A percentile compares a stretch with the other conserved stretches of the same genome.
Evolutionary conservation across 2,113 vertebrate genomes (phyloP).

Genomic region (Ranitomeya imitator): DNA sequence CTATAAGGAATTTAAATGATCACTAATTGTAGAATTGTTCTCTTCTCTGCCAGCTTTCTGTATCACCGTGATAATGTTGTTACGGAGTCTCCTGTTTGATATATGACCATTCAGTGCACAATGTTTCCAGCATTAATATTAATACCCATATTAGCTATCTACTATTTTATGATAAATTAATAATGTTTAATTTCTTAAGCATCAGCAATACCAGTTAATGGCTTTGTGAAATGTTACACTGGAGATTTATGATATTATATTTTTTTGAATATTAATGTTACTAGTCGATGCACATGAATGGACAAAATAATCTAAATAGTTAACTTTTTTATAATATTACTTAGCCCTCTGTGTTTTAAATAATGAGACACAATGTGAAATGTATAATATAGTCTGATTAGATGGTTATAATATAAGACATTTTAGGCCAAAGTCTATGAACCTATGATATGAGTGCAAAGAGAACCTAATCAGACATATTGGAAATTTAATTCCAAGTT

Average conservation of each 20-base stretch:
- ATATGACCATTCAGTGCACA: neutral
- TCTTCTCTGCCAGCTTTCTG: neutral
- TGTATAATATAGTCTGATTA: neutral
- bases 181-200: conserved; percentile 18
- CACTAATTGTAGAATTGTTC: neutral
- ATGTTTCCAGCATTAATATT: conserved; percentile 18
- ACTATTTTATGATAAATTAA: conserved; percentile 20
- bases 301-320: neutral
- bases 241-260: neutral
- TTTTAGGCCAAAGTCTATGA: neutral
- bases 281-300: neutral
- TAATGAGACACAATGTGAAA: neutral
- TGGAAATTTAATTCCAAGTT: too few species aligned
- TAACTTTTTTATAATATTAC: neutral
- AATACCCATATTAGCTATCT: neutral
- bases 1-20: neutral
- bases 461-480: neutral
- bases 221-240: neutral
- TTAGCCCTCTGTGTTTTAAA: neutral
- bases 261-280: neutral
- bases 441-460: neutral
- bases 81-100: neutral
- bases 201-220: neutral
- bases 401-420: neutral
- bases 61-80: neutral